Evolutionary conservation across 2,888 invertebrate species (phyloP), one percentile per base, ranked within the genome.

Genomic region (Sycophila texana): DNA sequence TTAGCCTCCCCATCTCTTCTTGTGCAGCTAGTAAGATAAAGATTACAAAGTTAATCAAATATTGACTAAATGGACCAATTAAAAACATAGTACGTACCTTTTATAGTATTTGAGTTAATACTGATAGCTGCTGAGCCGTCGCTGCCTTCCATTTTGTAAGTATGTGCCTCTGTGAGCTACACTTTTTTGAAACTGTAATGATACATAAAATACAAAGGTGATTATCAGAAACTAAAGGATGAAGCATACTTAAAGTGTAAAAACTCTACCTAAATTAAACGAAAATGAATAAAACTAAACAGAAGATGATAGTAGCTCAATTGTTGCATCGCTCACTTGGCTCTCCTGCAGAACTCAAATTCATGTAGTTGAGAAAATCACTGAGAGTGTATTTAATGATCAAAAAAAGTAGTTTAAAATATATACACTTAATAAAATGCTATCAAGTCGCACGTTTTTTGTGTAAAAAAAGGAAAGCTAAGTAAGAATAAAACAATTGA

Each of bases 1-100:
- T 96, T 82, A 95, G 91, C 75, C 93, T 93, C 76, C 94, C 94
- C 92, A 96, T 93, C 87, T 95, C 94, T 84, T 95, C 94, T 92
- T 95, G 94, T 13, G 96, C 95, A 85, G 93, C 96, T 96, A 87
- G 22, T 63, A 53, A 67, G 39, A 7, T 39, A 10, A 39, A 39
- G 10, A 5, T 7, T 39, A 10, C 39, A 39, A 10, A 7, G 7
- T 39, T 10, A 39, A 39, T 10, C 10, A 39, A 39, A 39, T 10
- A 75, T n/a, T 12, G 18, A 49, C n/a, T n/a, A 71, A n/a, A 53
- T 53, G 1, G 53, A n/a, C 16, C 4, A 53, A 4, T 3, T 1
- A 53, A 16, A n/a, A n/a, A 53, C 53, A 14, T 53, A 60, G 22
- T 22, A n/a, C n/a, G 60, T 86, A 90, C 90, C 88, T 88, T 89